A percentile compares a stretch with the other conserved stretches of the same genome.
These are phyloP conservation scores for Sarcophilus harrisii DNA, from an alignment of 2,797 vertebrate species.

Conservation along the genomic window DNA sequence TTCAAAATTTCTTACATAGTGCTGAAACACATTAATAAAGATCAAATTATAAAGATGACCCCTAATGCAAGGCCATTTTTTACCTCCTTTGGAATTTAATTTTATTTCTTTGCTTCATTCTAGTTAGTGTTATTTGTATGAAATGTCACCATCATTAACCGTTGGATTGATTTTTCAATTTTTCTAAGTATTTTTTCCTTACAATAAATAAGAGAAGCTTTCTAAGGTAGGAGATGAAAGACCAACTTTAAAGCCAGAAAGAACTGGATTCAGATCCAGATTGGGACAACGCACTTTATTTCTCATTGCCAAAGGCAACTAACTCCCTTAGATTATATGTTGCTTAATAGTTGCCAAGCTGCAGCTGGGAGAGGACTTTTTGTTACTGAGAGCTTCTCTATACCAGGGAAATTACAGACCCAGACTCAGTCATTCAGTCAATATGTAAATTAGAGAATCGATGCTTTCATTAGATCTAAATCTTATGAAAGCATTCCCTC, in stretches of 20 bases:
- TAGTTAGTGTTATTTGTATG: slow-evolving; percentile 23
- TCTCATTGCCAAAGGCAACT: background rate
- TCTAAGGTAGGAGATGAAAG: background rate
- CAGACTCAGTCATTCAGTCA: background rate
- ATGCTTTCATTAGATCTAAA: slow-evolving; percentile 20
- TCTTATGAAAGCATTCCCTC: slow-evolving; percentile 17
- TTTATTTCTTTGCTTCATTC: slow-evolving; percentile 43
- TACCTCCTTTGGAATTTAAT: slow-evolving; percentile 18
- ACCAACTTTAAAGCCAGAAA: background rate
- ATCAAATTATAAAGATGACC: slow-evolving; percentile 36
- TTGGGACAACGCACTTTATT: background rate
- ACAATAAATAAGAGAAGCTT: background rate
- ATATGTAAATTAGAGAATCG: slow-evolving; percentile 21
- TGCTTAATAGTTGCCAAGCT: background rate
- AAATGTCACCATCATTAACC: slow-evolving; percentile 31
- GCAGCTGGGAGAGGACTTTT: background rate
- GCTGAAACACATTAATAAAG: slow-evolving; percentile 24
- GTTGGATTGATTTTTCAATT: slow-evolving; percentile 41
- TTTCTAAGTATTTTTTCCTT: slow-evolving; percentile 3
- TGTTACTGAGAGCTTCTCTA: background rate
- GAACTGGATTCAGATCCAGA: background rate
- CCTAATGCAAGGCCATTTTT: slow-evolving; percentile 24
- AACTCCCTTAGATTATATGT: background rate
- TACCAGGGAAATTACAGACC: background rate
- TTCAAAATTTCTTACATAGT: slow-evolving; percentile 48